phyloP scores from a whole-genome alignment of 2,113 vertebrate genomes.

The Carettochelys insculpta region DNA sequence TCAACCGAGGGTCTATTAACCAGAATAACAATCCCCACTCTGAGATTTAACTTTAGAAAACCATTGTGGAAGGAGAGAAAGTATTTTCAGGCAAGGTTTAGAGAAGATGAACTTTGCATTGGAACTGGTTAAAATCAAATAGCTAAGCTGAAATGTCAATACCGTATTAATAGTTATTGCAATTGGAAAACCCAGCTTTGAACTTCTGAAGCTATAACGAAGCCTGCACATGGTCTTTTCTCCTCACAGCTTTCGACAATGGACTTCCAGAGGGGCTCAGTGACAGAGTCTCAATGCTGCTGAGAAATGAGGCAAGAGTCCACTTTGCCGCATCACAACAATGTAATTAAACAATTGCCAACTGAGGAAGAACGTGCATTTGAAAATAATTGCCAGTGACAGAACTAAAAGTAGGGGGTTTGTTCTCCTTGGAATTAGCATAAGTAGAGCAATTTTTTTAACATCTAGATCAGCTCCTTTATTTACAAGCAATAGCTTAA shows the following conservation, averaged over 20 bases:
- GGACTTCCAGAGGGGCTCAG: constrained; percentile 8
- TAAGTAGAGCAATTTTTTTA: neutral
- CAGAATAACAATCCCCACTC: neutral
- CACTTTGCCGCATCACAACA: neutral
- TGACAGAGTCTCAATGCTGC: neutral
- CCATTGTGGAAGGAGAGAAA: neutral
- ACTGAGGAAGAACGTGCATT: neutral
- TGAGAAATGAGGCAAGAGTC: neutral
- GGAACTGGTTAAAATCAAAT: neutral
- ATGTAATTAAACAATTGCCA: constrained; percentile 11
- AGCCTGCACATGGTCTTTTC: neutral
- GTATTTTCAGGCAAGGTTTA: neutral
- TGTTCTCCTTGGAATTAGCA: neutral
- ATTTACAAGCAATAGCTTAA: neutral
- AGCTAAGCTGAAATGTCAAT: neutral
- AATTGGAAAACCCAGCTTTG: neutral
- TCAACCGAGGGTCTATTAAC: neutral
- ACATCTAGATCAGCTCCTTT: neutral
- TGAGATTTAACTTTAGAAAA: neutral
- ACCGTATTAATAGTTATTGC: neutral
- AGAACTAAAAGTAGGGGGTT: neutral
- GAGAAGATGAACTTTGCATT: neutral
- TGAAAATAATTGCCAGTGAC: neutral
- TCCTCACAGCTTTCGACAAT: neutral
- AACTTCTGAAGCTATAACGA: constrained; percentile 24